Base-by-base conservation (phyloP, 1,140 invertebrate genomes). In the Drosophila bifasciata region DNA sequence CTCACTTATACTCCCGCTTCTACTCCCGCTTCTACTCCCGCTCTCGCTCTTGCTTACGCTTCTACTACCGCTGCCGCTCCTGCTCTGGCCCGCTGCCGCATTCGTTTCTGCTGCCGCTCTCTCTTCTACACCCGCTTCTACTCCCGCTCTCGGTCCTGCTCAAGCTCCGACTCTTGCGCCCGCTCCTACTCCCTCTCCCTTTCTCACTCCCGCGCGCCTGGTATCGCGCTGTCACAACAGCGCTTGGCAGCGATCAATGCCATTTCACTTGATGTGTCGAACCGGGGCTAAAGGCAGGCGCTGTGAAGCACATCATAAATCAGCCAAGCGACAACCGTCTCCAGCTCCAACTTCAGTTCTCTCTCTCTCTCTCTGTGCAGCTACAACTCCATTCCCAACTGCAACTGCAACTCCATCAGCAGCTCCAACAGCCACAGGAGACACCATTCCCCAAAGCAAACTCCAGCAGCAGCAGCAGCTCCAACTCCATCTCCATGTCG, bases 291-390 rank as follows among this genome's bases (percentile, higher is more conserved):
- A 4, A 36, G 9, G 32, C 32, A 36, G 32, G 32, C 32, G 32
- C 32, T 36, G 60, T 88, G 69, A 88, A 79, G 83, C 83, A 86
- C 83, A 88, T 86, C 83, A 86, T 86, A 86, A 86, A 86, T 86
- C 83, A 88, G 62, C 45, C 43, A 50, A 19, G 72, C 49, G 72
- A 60, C 72, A 75, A 19, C 28, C 28, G 17, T 49, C 49, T 68
- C 36, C 49, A 56, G 41, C 43, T 68, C 15, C 64, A 28, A 13
- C 28, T 13, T 25, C 15, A 28, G 15, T 17, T 51, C 17, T 1
- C 25, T 32, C 41, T 68, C 41, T 68, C 53, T 67, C n/a, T n/a
- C n/a, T n/a, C n/a, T n/a, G n/a, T n/a, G n/a, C 61, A 45, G n/a
- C 61, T 53, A 36, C 32, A 36, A 36, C 32, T 36, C 28, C 28